These are phyloP conservation scores for Montipora foliosa DNA, from an alignment of 64 coral and sea anemone species.

Conservation along the genomic window DNA sequence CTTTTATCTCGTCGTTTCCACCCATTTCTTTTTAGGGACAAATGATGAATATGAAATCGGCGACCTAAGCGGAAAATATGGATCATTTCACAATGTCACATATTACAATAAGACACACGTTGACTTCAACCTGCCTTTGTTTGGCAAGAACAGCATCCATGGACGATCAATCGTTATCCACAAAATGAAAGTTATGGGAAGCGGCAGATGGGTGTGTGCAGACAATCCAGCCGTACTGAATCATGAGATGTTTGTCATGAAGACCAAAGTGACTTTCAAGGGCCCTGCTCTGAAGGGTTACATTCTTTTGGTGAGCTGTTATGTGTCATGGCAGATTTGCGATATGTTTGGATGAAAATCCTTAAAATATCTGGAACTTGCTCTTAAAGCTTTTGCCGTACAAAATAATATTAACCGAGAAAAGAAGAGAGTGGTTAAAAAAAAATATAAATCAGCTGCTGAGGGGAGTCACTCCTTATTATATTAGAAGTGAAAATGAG, in stretches of 20 bases:
- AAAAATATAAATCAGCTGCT: not conserved
- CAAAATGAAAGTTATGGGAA: slow-evolving; percentile 58
- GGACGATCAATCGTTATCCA: slow-evolving; percentile 85
- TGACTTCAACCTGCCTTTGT: slow-evolving; percentile 89
- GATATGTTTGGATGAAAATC: too few species aligned
- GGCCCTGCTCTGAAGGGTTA: slow-evolving; percentile 51
- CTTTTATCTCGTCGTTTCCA: not conserved
- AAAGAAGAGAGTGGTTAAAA: not conserved
- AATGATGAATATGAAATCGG: slow-evolving; percentile 92
- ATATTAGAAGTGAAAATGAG: too few species aligned
- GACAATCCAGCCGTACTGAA: slow-evolving; percentile 53
- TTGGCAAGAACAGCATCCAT: slow-evolving; percentile 88
- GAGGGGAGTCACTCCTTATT: too few species aligned
- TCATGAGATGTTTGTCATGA: slow-evolving; percentile 55
- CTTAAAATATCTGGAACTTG: too few species aligned
- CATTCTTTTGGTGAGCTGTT: slow-evolving; percentile 60
- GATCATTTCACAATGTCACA: slow-evolving; percentile 60
- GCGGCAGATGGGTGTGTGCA: slow-evolving; percentile 78
- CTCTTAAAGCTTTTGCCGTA: not conserved
- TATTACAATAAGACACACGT: slow-evolving; percentile 11
- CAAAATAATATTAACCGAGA: too few species aligned
- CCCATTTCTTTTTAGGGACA: slow-evolving; percentile 54
- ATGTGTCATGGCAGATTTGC: not conserved
- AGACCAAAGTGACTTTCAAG: slow-evolving; percentile 35
- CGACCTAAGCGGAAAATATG: slow-evolving; percentile 84